phyloP scores from a whole-genome alignment of 2,888 invertebrate genomes.

The Agriopis leucophaearia region DNA sequence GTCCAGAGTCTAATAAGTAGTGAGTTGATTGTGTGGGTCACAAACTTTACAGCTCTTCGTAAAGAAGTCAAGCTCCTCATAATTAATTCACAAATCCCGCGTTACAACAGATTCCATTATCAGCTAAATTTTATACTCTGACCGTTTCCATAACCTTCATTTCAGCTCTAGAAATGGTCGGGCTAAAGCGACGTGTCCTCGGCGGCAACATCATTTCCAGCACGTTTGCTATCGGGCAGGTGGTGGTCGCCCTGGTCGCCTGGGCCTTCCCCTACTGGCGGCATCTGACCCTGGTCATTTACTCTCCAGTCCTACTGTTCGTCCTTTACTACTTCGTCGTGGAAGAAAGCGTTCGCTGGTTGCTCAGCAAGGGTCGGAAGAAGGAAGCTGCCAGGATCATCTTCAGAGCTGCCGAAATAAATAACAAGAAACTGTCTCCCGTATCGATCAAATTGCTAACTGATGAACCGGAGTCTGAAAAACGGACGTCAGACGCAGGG shows the following conservation, averaged over 20 bases:
- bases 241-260: conserved; percentile 87
- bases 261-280: conserved; percentile 89
- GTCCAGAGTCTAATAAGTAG: no score
- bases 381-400: conserved; percentile 83
- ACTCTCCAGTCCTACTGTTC: conserved; percentile 88
- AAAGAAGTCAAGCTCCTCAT: no score
- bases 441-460: conserved; percentile 56
- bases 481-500: neutral
- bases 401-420: conserved; percentile 77
- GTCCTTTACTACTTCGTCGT: conserved; percentile 87
- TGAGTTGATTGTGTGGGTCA: no score
- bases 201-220: conserved; percentile 89
- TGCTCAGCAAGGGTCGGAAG: conserved; percentile 87
- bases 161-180: conserved; percentile 90
- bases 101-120: no score
- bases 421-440: conserved; percentile 72
- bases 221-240: conserved; percentile 89
- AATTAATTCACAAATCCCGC: no score
- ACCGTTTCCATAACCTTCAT: conserved; percentile 31
- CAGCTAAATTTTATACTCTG: neutral
- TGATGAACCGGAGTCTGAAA: conserved; percentile 41
- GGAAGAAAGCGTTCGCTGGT: conserved; percentile 90
- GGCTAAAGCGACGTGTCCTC: conserved; percentile 88
- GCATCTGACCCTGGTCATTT: conserved; percentile 86
- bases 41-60: no score